Percentiles rank a stretch among this genome's conserved stretches.
phyloP scores from a whole-genome alignment of 2,797 vertebrate genomes.

The Eremophila alpestris region DNA sequence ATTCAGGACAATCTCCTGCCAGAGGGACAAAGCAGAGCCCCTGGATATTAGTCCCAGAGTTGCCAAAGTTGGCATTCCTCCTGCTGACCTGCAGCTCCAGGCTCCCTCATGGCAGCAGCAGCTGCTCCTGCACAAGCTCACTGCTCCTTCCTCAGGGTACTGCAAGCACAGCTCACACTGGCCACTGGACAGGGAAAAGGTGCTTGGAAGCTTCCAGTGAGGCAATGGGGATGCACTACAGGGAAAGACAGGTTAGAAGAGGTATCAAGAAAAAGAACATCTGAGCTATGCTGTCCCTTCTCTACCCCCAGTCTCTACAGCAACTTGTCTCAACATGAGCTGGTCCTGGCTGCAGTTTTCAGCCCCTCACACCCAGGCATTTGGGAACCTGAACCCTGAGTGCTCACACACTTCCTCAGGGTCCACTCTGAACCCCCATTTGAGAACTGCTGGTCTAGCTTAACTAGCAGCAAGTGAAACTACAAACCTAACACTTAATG shows the following conservation, averaged over 20 bases:
- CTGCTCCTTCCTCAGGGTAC: not conserved
- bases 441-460: conserved; percentile 63
- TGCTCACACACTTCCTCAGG: not conserved
- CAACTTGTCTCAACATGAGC: not conserved
- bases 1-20: not conserved
- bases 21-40: not conserved
- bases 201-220: conserved; percentile 18
- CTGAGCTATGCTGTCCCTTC: not conserved
- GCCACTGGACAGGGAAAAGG: not conserved
- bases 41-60: not conserved
- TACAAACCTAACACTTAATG: conserved; percentile 41
- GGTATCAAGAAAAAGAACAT: not conserved
- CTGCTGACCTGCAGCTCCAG: not conserved
- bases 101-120: not conserved
- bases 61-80: accelerated
- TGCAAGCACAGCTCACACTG: not conserved
- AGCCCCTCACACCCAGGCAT: not conserved
- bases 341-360: not conserved
- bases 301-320: not conserved
- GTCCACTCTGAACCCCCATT: not conserved
- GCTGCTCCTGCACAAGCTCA: not conserved
- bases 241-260: conserved; percentile 16
- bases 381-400: not conserved
- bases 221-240: not conserved
- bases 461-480: conserved; percentile 54